Evolutionary conservation across 2,797 vertebrate species (phyloP).

Genomic region (Syncerus caffer): DNA sequence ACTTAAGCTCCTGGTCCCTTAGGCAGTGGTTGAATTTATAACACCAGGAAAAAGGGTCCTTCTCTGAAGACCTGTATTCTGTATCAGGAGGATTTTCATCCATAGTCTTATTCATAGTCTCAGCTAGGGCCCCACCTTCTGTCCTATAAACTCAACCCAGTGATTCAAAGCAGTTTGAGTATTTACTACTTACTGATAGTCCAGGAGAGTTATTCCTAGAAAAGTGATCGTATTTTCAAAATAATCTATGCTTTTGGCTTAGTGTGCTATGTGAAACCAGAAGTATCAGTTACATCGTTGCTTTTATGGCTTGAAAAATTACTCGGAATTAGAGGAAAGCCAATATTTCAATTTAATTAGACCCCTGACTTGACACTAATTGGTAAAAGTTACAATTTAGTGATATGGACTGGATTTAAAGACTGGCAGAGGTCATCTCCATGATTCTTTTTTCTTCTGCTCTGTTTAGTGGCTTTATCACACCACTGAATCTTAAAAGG

Average conservation of each 20-base stretch:
- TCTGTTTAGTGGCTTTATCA: neutral
- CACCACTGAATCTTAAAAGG: neutral
- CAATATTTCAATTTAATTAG: neutral
- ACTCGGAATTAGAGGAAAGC: neutral
- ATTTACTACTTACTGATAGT: neutral
- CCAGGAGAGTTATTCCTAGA: neutral
- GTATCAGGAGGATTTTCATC: neutral
- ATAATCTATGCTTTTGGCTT: neutral
- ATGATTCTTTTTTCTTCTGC: neutral
- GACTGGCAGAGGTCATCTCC: neutral
- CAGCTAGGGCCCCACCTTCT: neutral
- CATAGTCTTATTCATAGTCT: neutral
- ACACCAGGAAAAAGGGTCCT: neutral
- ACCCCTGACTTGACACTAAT: neutral
- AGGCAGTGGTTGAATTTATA: neutral
- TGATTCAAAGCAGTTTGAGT: neutral
- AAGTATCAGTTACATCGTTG: neutral
- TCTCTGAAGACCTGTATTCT: neutral
- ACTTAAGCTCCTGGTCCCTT: neutral
- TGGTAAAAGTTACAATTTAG: neutral
- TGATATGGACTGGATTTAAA: neutral
- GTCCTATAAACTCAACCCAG: neutral
- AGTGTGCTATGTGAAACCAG: neutral
- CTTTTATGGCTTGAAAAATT: neutral
- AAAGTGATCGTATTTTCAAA: constrained; percentile 18